These are phyloP conservation scores for Trichogramma dendrolimi DNA, from an alignment of 2,888 invertebrate genomes.

Conservation along the genomic window DNA sequence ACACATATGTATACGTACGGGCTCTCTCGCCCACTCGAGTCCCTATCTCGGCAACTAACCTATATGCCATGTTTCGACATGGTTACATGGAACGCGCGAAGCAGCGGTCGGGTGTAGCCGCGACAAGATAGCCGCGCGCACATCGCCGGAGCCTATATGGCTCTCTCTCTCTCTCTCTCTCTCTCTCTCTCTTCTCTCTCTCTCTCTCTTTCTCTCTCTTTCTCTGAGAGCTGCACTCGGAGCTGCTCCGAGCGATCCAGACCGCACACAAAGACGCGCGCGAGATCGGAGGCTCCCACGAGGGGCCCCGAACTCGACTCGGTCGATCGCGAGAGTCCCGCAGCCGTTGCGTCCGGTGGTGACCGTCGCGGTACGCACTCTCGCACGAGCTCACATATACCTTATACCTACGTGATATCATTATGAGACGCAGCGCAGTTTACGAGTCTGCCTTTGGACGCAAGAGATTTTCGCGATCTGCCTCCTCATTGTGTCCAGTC, in stretches of 20 bases:
- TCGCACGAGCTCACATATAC: too few species aligned
- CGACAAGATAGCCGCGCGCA: constrained; percentile 40
- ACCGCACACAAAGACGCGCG: too few species aligned
- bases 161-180: not conserved
- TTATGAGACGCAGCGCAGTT: constrained; percentile 41
- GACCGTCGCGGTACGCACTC: constrained; percentile 20
- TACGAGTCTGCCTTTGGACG: constrained; percentile 1
- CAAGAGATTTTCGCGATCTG: constrained; percentile 11
- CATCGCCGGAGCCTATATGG: constrained; percentile 19
- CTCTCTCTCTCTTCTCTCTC: too few species aligned
- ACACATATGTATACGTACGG: too few species aligned
- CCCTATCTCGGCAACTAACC: constrained; percentile 19
- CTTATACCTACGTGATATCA: constrained; percentile 43
- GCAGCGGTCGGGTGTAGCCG: constrained; percentile 35
- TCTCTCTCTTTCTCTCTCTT: too few species aligned
- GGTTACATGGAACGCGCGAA: constrained; percentile 26
- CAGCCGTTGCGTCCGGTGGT: constrained; percentile 34
- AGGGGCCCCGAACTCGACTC: constrained; percentile 27
- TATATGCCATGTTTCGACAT: constrained; percentile 27
- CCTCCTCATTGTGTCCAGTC: not conserved
- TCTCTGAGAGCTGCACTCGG: too few species aligned
- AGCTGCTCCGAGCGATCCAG: too few species aligned
- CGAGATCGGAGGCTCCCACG: too few species aligned
- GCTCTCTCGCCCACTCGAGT: constrained; percentile 30
- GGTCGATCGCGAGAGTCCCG: constrained; percentile 30